Percentiles rank a stretch among this genome's conserved stretches.
Evolutionary conservation across 2,797 vertebrate species (phyloP).

Genomic region (Thalassophryne amazonica): DNA sequence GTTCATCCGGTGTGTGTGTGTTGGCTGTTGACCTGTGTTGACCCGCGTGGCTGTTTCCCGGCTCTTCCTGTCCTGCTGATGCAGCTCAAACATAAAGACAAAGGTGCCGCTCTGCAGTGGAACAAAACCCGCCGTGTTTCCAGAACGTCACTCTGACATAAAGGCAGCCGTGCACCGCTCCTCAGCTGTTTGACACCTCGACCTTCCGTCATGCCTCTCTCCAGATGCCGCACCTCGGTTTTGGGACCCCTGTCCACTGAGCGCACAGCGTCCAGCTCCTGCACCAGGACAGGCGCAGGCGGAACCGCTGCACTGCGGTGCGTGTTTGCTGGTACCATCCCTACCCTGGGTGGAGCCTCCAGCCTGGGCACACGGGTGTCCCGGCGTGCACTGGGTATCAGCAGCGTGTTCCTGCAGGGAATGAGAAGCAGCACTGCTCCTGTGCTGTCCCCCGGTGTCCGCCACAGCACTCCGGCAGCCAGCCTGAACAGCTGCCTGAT

Average conservation of each 20-base stretch:
- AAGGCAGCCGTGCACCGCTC: slow-evolving; percentile 43
- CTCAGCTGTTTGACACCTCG: slow-evolving; percentile 53
- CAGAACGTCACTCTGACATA: slow-evolving; percentile 79
- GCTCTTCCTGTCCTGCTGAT: slow-evolving; percentile 82
- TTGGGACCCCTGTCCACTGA: slow-evolving; percentile 76
- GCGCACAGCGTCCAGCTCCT: slow-evolving; percentile 39
- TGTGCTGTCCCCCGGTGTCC: slow-evolving; percentile 65
- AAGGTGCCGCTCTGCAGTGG: slow-evolving; percentile 2
- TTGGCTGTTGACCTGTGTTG: not conserved
- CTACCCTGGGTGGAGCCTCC: slow-evolving; percentile 41
- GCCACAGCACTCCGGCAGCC: slow-evolving; percentile 51
- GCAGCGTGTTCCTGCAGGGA: slow-evolving; percentile 91
- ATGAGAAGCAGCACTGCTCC: slow-evolving; percentile 80
- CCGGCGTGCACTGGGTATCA: slow-evolving; percentile 89
- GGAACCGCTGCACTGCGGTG: slow-evolving; percentile 19
- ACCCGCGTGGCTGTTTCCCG: too few relatives aligned
- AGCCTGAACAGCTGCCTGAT: slow-evolving; percentile 84
- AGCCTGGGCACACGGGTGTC: slow-evolving; percentile 85
- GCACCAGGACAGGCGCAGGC: slow-evolving; percentile 44
- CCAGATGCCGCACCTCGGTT: slow-evolving; percentile 84
- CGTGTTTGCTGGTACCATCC: slow-evolving; percentile 43
- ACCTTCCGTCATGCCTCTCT: slow-evolving; percentile 81
- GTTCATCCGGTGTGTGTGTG: slow-evolving; percentile 1
- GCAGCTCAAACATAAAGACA: slow-evolving; percentile 58
- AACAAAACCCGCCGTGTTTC: slow-evolving; percentile 79